phyloP scores from a whole-genome alignment of 2,888 invertebrate species.

The Morpho deidamia region DNA sequence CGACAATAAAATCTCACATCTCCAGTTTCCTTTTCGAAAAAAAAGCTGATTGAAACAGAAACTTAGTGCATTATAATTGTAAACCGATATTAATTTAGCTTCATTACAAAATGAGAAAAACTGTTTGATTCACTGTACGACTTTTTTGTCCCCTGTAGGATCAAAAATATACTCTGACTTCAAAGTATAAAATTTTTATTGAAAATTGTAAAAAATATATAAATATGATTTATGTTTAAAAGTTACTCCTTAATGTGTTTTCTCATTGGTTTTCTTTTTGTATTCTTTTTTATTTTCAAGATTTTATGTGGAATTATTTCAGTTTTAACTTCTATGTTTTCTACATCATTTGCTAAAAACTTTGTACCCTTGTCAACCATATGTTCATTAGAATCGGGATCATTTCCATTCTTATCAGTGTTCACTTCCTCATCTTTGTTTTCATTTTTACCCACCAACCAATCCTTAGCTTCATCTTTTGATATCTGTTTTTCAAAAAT shows the following conservation, averaged over 20 bases:
- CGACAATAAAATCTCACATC: too few relatives aligned
- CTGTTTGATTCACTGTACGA: too few relatives aligned
- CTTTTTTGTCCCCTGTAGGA: too few relatives aligned
- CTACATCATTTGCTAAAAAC: conserved; percentile 16
- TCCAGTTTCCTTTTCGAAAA: too few relatives aligned
- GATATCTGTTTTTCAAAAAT: conserved; percentile 63
- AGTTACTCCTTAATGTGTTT: not conserved
- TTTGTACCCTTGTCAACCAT: conserved; percentile 6
- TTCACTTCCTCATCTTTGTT: not conserved
- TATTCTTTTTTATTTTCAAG: conserved; percentile 17
- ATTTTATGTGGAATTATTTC: conserved; percentile 15
- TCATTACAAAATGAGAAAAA: too few relatives aligned
- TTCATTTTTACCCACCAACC: conserved; percentile 40
- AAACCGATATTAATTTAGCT: too few relatives aligned
- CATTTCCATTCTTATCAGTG: conserved; percentile 3
- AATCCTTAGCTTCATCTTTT: conserved; percentile 56
- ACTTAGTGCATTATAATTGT: too few relatives aligned
- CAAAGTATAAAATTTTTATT: not conserved
- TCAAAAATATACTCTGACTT: not conserved
- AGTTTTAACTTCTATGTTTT: conserved; percentile 22
- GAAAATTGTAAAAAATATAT: conserved; percentile 1
- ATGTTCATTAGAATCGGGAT: conserved; percentile 12
- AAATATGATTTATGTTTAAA: not conserved
- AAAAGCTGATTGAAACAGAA: too few relatives aligned
- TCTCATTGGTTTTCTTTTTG: conserved; percentile 18